These are phyloP conservation scores for Platycercus adscitus DNA, from an alignment of 2,113 vertebrate species.

Conservation along the genomic window DNA sequence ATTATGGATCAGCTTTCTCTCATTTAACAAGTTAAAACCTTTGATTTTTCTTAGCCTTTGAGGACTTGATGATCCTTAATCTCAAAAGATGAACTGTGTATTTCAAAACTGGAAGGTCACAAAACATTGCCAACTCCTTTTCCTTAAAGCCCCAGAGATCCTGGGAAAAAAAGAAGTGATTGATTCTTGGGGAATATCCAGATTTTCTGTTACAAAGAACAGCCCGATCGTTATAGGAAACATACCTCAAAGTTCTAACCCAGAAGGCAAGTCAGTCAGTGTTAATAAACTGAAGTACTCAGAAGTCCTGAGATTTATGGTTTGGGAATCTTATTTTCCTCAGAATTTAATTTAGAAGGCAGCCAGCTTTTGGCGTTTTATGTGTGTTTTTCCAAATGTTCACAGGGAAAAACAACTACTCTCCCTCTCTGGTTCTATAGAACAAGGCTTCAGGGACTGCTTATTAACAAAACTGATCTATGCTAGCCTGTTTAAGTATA, in stretches of 20 bases:
- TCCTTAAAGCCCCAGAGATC: neutral
- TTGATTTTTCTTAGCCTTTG: neutral
- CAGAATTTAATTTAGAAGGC: neutral
- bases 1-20: neutral
- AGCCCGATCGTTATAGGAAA: neutral
- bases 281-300: neutral
- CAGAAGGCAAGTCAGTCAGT: neutral
- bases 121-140: neutral
- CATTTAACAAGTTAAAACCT: neutral
- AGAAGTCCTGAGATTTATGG: neutral
- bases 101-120: neutral
- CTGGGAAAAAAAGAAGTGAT: neutral
- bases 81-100: neutral
- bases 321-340: neutral
- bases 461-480: neutral
- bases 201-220: neutral
- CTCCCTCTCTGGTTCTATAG: neutral
- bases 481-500: neutral
- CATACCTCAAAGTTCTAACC: neutral
- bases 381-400: neutral
- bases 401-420: neutral
- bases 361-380: neutral
- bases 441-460: neutral
- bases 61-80: neutral
- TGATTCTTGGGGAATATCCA: neutral